These are phyloP conservation scores for Eupristina koningsbergeri DNA, from an alignment of 1,140 invertebrate species.

Conservation along the genomic window DNA sequence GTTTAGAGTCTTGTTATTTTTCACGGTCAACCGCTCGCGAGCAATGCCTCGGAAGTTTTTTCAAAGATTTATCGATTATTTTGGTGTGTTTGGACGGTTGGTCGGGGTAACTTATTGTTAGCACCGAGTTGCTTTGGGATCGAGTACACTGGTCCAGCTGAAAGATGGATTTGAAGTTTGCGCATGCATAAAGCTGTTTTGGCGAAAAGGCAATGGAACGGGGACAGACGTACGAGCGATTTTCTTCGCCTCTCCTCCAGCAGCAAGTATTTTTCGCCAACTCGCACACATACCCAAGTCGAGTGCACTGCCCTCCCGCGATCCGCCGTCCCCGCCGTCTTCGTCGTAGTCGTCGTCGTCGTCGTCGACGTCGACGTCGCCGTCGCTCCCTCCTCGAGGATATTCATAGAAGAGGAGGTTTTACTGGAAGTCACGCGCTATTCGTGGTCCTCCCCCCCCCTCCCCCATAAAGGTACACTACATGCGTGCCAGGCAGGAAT, in stretches of 20 bases:
- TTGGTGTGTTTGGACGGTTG: neutral
- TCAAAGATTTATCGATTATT: neutral
- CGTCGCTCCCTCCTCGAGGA: slow-evolving; percentile 54
- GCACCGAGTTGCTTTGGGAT: too few species aligned
- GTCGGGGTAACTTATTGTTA: too few species aligned
- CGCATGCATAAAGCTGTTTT: neutral
- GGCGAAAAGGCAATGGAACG: neutral
- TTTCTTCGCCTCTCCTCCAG: neutral
- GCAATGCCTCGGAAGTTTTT: neutral
- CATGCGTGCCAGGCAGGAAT: neutral
- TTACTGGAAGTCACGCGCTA: slow-evolving; percentile 62
- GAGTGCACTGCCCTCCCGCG: slow-evolving; percentile 42
- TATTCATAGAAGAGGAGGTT: slow-evolving; percentile 64
- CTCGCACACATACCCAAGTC: neutral
- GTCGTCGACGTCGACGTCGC: slow-evolving; percentile 22
- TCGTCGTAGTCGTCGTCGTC: neutral
- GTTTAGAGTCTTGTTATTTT: too few species aligned
- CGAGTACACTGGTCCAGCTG: neutral
- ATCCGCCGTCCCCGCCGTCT: slow-evolving; percentile 2
- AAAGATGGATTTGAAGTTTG: neutral
- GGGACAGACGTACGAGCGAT: neutral
- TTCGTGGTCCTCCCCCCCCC: slow-evolving; percentile 57
- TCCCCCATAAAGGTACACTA: slow-evolving; percentile 56
- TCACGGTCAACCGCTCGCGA: too few species aligned
- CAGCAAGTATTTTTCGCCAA: slow-evolving; percentile 25